Percentiles rank a stretch among this genome's conserved stretches.
Conservation (phyloP, 2,888 invertebrate species). For the Oegoconia quadripuncta region DNA sequence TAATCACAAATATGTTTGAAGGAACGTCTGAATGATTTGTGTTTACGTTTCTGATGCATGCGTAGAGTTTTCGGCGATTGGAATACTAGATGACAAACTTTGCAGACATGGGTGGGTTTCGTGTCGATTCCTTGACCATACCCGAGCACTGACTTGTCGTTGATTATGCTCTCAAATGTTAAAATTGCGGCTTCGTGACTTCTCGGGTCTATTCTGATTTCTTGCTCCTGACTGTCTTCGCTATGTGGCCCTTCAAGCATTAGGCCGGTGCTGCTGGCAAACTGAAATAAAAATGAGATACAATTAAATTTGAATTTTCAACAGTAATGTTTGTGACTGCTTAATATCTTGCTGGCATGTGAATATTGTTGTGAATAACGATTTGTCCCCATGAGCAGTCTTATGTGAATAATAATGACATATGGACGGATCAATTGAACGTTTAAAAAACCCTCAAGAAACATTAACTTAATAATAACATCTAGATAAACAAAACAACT, state of each 20-base stretch:
- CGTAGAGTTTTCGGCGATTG: slow-evolving; percentile 51
- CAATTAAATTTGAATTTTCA: too few relatives aligned
- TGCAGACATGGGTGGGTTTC: slow-evolving; percentile 42
- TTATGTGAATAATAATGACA: too few relatives aligned
- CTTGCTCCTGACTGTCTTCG: slow-evolving; percentile 51
- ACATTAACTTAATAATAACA: too few relatives aligned
- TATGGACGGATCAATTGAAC: too few relatives aligned
- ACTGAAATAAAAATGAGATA: slow-evolving; percentile 45
- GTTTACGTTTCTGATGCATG: slow-evolving; percentile 62
- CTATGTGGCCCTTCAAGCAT: slow-evolving; percentile 41
- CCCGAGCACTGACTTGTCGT: slow-evolving; percentile 32
- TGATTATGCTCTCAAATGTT: slow-evolving; percentile 59
- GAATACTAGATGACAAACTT: slow-evolving; percentile 67
- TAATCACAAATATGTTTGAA: slow-evolving; percentile 60
- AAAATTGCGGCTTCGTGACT: slow-evolving; percentile 52
- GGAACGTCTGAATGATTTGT: slow-evolving; percentile 48
- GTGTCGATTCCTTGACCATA: slow-evolving; percentile 20
- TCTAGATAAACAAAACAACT: too few relatives aligned
- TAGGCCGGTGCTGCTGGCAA: slow-evolving; percentile 43
- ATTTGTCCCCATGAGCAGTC: too few relatives aligned
- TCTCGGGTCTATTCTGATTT: slow-evolving; percentile 50
- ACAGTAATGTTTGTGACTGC: too few relatives aligned
- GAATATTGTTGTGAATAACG: too few relatives aligned
- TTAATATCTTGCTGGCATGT: too few relatives aligned
- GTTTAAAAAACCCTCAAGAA: too few relatives aligned